These are phyloP conservation scores for Porites lobata DNA, from an alignment of 92 coral and sea anemone genomes.

Conservation along the genomic window DNA sequence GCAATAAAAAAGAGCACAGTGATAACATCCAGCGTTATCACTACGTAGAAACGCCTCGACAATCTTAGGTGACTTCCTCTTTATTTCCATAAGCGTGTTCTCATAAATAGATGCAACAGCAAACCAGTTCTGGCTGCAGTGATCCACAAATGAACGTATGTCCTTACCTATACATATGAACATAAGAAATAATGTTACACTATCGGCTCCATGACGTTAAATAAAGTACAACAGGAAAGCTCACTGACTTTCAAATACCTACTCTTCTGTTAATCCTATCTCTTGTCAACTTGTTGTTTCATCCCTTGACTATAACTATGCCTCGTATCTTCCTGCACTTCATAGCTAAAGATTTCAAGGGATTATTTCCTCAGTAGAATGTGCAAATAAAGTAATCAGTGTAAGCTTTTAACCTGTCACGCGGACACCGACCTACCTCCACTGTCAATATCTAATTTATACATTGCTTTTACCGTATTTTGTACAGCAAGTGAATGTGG, in stretches of 20 bases:
- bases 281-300: no score
- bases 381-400: background rate
- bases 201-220: background rate
- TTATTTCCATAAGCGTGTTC: background rate
- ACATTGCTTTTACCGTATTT: background rate
- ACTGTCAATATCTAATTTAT: no score
- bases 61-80: conserved; percentile 7
- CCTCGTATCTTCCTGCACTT: no score
- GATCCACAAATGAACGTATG: conserved; percentile 40
- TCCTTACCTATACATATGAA: conserved; percentile 5
- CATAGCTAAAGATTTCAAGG: no score
- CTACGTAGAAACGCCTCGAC: conserved; percentile 6
- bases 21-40: conserved; percentile 47
- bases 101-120: no score
- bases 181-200: no score
- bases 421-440: background rate
- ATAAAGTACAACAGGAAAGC: no score
- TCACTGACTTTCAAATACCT: no score
- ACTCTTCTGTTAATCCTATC: no score
- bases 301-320: no score
- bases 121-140: background rate
- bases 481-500: background rate
- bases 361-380: background rate
- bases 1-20: conserved; percentile 38
- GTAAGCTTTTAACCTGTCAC: background rate